Percentiles rank a stretch among this genome's conserved stretches.
phyloP scores from a whole-genome alignment of 1,140 invertebrate species.

The Drosophila ironensis region DNA sequence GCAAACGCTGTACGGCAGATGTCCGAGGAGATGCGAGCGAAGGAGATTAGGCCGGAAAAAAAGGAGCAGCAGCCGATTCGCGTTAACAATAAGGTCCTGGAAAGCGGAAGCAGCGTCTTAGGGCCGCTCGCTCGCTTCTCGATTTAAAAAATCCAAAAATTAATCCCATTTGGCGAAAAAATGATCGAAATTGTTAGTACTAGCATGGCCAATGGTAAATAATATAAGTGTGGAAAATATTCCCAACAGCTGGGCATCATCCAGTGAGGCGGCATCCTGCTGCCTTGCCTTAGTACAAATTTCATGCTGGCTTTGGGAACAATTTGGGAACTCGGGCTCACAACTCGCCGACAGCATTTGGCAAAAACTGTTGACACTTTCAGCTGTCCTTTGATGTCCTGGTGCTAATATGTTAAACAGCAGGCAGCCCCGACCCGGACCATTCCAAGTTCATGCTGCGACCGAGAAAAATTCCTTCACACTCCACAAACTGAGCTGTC shows the following conservation, averaged over 20 bases:
- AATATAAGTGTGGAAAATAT: no score
- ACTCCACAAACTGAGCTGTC: slow-evolving; percentile 37
- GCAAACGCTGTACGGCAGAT: slow-evolving; percentile 57
- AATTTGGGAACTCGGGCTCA: slow-evolving; percentile 8
- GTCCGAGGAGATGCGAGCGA: slow-evolving; percentile 37
- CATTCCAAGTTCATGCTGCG: slow-evolving; percentile 44
- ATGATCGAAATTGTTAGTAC: slow-evolving; percentile 3
- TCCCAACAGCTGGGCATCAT: slow-evolving; percentile 28
- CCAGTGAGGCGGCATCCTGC: slow-evolving; percentile 25
- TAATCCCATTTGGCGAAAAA: slow-evolving; percentile 62
- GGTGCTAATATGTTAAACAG: slow-evolving; percentile 73
- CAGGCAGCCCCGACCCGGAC: slow-evolving; percentile 43
- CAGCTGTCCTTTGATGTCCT: slow-evolving; percentile 64
- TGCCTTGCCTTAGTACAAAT: slow-evolving; percentile 48
- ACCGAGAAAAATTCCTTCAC: slow-evolving; percentile 26
- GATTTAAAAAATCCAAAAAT: slow-evolving; percentile 16
- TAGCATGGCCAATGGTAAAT: slow-evolving; percentile 49
- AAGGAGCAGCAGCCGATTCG: slow-evolving; percentile 9
- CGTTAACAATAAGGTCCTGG: slow-evolving; percentile 4
- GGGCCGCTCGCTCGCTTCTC: slow-evolving; percentile 7
- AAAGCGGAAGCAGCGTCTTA: slow-evolving; percentile 36
- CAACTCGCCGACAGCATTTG: slow-evolving; percentile 30
- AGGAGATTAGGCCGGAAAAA: slow-evolving; percentile 43
- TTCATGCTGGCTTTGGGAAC: slow-evolving; percentile 36
- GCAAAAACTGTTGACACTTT: slow-evolving; percentile 64